Evolutionary conservation across 2,113 vertebrate genomes (phyloP), one percentile per base, ranked within the genome.

Genomic region (Gambusia affinis): DNA sequence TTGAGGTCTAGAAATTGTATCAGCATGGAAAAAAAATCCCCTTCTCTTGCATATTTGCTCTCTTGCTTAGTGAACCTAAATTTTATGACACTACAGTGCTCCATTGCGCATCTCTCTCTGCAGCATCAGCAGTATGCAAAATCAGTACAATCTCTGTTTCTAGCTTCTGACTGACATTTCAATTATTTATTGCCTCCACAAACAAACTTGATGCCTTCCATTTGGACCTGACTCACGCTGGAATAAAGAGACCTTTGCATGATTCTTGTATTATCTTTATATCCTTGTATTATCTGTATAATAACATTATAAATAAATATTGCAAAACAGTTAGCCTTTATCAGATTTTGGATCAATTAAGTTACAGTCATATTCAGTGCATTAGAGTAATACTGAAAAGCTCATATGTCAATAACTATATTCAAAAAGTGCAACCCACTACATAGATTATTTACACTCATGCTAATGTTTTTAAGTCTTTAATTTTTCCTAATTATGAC

Each of bases 121-220:
- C 81, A 69, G 72, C 80, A 78, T 90, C 85, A 89, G 87, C 84
- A 75, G 17, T 80, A 85, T 87, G 81, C 70, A 82, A 76, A 87
- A 65, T 60, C 73, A 24, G 30, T 69, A 63, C 42, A 76, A 66
- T 75, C 72, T 66, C 47, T 74, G 70, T 72, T 72, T 67, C 35
- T 28, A 22, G 1, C 47, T 17, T 78, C 66, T 78, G 72, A 76
- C 67, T 76, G 75, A 84, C 69, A 44, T 63, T 66, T 68, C 51
- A 19, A 76, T 84, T 71, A 87, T 87, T 81, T 60, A 72, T 42
- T 5, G 31, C 68, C 65, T 75, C 64, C 42, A 37, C 39, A 61
- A 29, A 65, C 62, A 76, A 72, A 77, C 28, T 47, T 28, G 42
- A 76, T 30, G 76, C 64, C 28, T 76, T 79, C 64, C 30, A 60